Evolutionary conservation across 2,113 vertebrate species (phyloP).

Genomic region (Chascanopsetta lugubris): DNA sequence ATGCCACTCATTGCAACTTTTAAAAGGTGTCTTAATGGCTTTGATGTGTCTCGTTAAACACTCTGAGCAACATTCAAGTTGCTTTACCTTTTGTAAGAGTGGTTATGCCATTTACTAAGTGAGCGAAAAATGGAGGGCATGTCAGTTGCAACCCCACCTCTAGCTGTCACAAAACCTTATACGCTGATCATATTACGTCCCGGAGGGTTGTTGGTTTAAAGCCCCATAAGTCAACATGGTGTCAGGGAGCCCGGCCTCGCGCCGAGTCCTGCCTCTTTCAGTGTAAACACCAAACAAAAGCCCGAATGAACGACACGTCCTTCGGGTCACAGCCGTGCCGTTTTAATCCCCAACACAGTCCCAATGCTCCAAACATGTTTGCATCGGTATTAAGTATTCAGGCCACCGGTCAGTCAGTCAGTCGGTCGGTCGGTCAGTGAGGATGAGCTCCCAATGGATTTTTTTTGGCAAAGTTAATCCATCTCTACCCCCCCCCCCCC

Average conservation of each 20-base stretch:
- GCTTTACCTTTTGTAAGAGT: too few relatives aligned
- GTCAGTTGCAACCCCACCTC: too few relatives aligned
- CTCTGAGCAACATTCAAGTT: too few relatives aligned
- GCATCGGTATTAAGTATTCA: constrained; percentile 75
- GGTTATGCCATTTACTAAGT: too few relatives aligned
- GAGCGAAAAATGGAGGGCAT: too few relatives aligned
- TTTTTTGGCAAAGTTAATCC: constrained; percentile 57
- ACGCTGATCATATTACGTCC: too few relatives aligned
- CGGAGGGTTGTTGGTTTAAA: not conserved
- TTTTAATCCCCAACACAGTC: constrained; percentile 31
- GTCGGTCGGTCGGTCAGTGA: too few relatives aligned
- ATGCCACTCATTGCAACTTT: too few relatives aligned
- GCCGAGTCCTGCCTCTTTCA: not conserved
- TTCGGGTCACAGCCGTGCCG: constrained; percentile 9
- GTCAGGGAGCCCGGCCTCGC: not conserved
- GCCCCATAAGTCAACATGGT: not conserved
- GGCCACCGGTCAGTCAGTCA: too few relatives aligned
- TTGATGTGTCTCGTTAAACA: too few relatives aligned
- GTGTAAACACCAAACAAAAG: constrained; percentile 28
- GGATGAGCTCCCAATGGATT: constrained; percentile 44
- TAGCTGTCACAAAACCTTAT: too few relatives aligned
- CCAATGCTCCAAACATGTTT: constrained; percentile 51
- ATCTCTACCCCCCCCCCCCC: constrained; percentile 13
- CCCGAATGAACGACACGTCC: not conserved
- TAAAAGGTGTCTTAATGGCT: too few relatives aligned